A percentile compares a stretch with the other conserved stretches of the same genome.
phyloP scores from a whole-genome alignment of 2,113 vertebrate genomes.

The Sinocyclocheilus anshuiensis region DNA sequence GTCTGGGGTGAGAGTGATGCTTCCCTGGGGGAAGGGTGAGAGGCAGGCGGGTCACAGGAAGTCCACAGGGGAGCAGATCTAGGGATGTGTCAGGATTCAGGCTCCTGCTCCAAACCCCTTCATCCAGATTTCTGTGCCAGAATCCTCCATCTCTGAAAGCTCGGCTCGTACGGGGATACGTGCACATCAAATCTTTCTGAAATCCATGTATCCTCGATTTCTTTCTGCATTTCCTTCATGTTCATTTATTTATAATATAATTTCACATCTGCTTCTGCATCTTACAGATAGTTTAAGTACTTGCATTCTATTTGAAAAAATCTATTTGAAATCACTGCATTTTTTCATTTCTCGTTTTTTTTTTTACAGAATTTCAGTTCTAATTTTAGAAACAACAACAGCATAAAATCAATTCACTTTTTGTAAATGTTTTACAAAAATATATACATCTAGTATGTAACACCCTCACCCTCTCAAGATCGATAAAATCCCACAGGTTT shows the following conservation, averaged over 20 bases:
- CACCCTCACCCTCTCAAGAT: too few relatives aligned
- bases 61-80: slow-evolving; percentile 41
- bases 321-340: too few relatives aligned
- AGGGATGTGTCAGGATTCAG: slow-evolving; percentile 33
- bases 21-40: slow-evolving; percentile 34
- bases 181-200: not conserved
- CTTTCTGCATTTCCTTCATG: not conserved
- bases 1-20: slow-evolving; percentile 31
- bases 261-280: not conserved
- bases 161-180: not conserved
- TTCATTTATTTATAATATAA: not conserved
- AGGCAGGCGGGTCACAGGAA: slow-evolving; percentile 42
- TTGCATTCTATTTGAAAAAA: too few relatives aligned
- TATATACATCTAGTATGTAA: too few relatives aligned
- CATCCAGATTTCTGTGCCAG: slow-evolving; percentile 15
- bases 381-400: not conserved
- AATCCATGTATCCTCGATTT: not conserved
- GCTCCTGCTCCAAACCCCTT: slow-evolving; percentile 11
- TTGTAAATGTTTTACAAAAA: not conserved
- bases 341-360: too few relatives aligned
- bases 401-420: not conserved
- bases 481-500: too few relatives aligned
- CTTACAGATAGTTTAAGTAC: not conserved
- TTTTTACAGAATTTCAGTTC: not conserved
- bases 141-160: slow-evolving; percentile 8